A percentile compares a stretch with the other conserved stretches of the same genome.
Conservation (phyloP, 1,140 invertebrate species). For the Drosophila hydei region DNA sequence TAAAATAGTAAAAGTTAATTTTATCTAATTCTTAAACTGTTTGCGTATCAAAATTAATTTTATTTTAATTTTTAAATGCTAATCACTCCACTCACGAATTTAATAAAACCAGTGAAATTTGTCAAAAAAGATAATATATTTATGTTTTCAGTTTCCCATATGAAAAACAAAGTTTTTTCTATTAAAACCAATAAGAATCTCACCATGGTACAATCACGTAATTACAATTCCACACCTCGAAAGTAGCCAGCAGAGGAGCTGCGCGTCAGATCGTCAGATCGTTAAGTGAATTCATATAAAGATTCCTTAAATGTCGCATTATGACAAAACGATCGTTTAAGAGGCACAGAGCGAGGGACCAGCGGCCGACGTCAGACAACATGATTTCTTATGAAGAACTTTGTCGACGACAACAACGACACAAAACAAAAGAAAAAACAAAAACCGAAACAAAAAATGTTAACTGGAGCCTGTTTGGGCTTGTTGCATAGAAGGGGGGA, state of each 20-base stretch:
- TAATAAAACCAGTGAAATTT: too few species aligned
- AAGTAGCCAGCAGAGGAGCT: conserved; percentile 49
- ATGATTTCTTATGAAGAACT: conserved; percentile 70
- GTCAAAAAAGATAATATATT: too few species aligned
- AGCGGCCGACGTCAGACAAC: conserved; percentile 14
- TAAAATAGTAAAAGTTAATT: too few species aligned
- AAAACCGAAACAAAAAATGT: conserved; percentile 44
- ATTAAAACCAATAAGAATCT: neutral
- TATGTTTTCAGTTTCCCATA: too few species aligned
- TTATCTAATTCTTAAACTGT: too few species aligned
- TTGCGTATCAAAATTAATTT: too few species aligned
- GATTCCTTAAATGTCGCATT: conserved; percentile 83
- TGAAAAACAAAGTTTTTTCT: too few species aligned
- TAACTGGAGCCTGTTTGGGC: conserved; percentile 46
- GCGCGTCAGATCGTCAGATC: conserved; percentile 49
- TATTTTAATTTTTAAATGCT: too few species aligned
- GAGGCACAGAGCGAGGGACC: conserved; percentile 11
- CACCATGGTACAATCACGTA: conserved; percentile 51
- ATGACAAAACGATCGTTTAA: conserved; percentile 82
- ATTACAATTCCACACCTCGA: conserved; percentile 79
- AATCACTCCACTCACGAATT: too few species aligned
- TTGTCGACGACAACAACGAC: conserved; percentile 23
- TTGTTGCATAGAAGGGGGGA: neutral
- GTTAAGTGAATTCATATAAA: conserved; percentile 82
- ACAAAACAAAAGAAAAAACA: neutral